Evolutionary conservation across 2,113 vertebrate genomes (phyloP).

Genomic region (Trematomus loennbergii): DNA sequence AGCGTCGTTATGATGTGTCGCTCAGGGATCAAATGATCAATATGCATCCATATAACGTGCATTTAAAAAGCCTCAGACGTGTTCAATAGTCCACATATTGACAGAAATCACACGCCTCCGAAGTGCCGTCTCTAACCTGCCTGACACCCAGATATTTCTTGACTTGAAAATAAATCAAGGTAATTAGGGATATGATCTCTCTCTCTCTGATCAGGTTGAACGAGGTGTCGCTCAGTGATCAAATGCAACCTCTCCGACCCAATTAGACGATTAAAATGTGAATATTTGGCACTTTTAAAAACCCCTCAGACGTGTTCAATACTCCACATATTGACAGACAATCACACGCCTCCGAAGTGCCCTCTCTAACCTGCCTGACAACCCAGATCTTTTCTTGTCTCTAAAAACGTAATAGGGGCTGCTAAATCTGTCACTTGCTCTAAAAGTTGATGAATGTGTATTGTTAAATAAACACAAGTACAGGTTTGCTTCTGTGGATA

Average conservation of each 20-base stretch:
- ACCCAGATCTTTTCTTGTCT: not conserved
- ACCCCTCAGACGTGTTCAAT: not conserved
- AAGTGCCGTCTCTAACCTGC: slow-evolving; percentile 45
- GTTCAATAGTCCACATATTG: slow-evolving; percentile 11
- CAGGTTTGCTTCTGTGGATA: not conserved
- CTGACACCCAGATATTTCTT: not conserved
- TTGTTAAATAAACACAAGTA: too few relatives aligned
- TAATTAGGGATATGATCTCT: not conserved
- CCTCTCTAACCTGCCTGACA: slow-evolving; percentile 39
- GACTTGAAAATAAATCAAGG: not conserved
- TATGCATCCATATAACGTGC: slow-evolving; percentile 5
- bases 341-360: slow-evolving; percentile 31
- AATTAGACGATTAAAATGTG: too few relatives aligned
- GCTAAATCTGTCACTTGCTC: too few relatives aligned
- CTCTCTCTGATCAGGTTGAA: too few relatives aligned
- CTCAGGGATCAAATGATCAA: slow-evolving; percentile 16
- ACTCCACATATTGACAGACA: slow-evolving; percentile 9
- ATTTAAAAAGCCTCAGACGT: not conserved
- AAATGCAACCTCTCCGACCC: too few relatives aligned
- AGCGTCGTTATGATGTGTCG: slow-evolving; percentile 48
- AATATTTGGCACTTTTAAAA: too few relatives aligned
- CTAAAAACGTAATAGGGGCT: not conserved
- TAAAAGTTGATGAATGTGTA: too few relatives aligned
- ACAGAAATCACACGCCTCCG: slow-evolving; percentile 4
- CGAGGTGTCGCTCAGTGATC: too few relatives aligned